phyloP scores from a whole-genome alignment of 1,140 invertebrate genomes.

The Himalopsyche phryganea region DNA sequence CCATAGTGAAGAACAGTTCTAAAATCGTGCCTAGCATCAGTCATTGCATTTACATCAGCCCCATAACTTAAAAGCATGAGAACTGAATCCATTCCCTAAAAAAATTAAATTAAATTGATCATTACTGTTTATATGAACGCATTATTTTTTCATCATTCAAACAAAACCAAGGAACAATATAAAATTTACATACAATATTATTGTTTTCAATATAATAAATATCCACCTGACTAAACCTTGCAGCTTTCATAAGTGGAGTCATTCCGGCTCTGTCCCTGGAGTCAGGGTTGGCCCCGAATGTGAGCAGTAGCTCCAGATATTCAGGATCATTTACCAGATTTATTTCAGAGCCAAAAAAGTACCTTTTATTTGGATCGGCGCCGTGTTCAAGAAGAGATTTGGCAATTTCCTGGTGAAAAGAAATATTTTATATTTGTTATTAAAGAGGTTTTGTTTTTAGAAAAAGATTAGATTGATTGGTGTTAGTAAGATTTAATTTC shows the following conservation, averaged over 20 bases:
- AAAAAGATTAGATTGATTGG: too few relatives aligned
- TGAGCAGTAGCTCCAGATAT: constrained; percentile 76
- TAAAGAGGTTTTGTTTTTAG: not conserved
- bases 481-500: too few relatives aligned
- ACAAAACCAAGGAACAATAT: too few relatives aligned
- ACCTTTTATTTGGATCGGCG: constrained; percentile 73
- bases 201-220: too few relatives aligned
- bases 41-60: constrained; percentile 78
- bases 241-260: constrained; percentile 85
- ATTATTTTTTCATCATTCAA: too few relatives aligned
- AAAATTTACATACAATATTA: too few relatives aligned
- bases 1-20: constrained; percentile 84
- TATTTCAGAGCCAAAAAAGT: constrained; percentile 88
- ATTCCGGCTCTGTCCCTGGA: constrained; percentile 78
- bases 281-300: constrained; percentile 82
- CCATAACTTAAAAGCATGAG: constrained; percentile 73
- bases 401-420: constrained; percentile 57
- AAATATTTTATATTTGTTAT: constrained; percentile 33
- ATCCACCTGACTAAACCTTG: constrained; percentile 71
- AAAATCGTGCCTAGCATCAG: constrained; percentile 75
- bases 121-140: too few relatives aligned
- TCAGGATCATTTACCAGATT: constrained; percentile 81
- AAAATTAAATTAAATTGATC: too few relatives aligned
- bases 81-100: constrained; percentile 71
- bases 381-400: constrained; percentile 65